Evolutionary conservation across 2,888 invertebrate species (phyloP).

Genomic region (Lagria hirta): DNA sequence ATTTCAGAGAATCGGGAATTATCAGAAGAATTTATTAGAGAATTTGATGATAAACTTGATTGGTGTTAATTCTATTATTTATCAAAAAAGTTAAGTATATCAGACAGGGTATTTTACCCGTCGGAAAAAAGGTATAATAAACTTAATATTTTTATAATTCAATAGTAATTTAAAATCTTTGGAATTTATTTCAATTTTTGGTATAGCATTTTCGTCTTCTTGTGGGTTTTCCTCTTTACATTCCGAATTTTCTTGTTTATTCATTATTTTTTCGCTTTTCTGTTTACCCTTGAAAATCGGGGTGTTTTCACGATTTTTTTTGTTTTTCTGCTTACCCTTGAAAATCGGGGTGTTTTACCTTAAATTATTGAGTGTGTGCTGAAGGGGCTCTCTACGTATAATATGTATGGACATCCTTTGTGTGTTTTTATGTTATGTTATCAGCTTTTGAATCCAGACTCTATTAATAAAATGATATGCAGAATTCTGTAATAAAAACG

Average conservation of each 20-base stretch:
- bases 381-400: conserved; percentile 3
- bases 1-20: conserved; percentile 1
- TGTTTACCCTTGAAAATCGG: conserved; percentile 5
- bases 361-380: background rate
- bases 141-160: conserved; percentile 6
- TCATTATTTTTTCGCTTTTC: conserved; percentile 6
- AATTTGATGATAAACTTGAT: conserved; percentile 6
- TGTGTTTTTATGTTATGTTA: too few species aligned
- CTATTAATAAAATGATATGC: too few species aligned
- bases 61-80: conserved; percentile 6
- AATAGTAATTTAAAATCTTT: conserved; percentile 6
- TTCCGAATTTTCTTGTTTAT: conserved; percentile 5
- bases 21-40: conserved; percentile 4
- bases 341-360: conserved; percentile 4
- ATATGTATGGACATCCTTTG: too few species aligned
- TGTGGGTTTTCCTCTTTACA: conserved; percentile 5
- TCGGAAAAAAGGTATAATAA: conserved; percentile 5
- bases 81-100: conserved; percentile 4
- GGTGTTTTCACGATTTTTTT: conserved; percentile 3
- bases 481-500: too few species aligned
- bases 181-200: conserved; percentile 5
- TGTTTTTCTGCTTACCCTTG: conserved; percentile 3
- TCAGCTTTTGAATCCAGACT: too few species aligned
- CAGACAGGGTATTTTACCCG: conserved; percentile 4
- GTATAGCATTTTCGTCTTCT: conserved; percentile 6